Conservation (phyloP, 92 coral and sea anemone species). For the Anthopleura xanthogrammica region DNA sequence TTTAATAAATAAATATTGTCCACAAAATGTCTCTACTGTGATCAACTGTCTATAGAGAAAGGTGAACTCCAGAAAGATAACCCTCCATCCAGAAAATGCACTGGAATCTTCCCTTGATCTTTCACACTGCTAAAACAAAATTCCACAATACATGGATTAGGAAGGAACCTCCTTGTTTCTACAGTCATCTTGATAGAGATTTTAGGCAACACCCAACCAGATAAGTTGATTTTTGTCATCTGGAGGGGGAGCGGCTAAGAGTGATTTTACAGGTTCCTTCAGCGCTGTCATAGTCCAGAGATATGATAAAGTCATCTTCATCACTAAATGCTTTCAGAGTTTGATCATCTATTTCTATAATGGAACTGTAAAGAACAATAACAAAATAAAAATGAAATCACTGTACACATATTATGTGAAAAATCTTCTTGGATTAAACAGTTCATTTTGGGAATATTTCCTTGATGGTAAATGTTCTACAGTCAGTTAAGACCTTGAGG, state of each 20-base stretch:
- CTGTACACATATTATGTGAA: not conserved
- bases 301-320: conserved; percentile 57
- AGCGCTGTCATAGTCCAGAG: conserved; percentile 44
- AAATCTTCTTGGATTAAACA: conserved; percentile 9
- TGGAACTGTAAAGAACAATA: conserved; percentile 36
- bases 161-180: not conserved
- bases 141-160: not conserved
- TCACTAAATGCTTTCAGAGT: conserved; percentile 49
- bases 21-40: not conserved
- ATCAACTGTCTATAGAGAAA: not conserved
- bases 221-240: not conserved
- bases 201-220: conserved; percentile 10
- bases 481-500: not conserved
- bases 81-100: not conserved
- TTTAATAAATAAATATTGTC: not conserved
- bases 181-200: not conserved
- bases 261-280: conserved; percentile 45
- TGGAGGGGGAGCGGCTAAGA: conserved; percentile 21
- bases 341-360: conserved; percentile 55
- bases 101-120: not conserved
- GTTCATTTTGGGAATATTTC: not conserved
- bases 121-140: not conserved
- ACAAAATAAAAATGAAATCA: not conserved
- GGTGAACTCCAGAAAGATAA: not conserved
- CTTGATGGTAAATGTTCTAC: not conserved